A percentile compares a stretch with the other conserved stretches of the same genome.
Conservation (phyloP, 2,113 vertebrate species). For the Saimiri boliviensis region DNA sequence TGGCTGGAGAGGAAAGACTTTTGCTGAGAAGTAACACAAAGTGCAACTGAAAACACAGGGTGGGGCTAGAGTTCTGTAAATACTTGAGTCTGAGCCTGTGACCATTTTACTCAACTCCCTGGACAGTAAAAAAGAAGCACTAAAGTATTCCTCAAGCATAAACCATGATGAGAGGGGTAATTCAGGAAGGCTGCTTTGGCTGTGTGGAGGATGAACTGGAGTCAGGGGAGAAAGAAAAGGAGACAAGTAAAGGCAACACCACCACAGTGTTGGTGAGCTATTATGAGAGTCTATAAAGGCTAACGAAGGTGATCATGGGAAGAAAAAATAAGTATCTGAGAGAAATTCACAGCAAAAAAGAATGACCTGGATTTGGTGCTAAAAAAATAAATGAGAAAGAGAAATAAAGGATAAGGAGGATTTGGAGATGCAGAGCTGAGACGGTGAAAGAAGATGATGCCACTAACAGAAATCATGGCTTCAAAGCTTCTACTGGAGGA, state of each 20-base stretch:
- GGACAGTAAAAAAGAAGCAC: not conserved
- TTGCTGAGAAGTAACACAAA: not conserved
- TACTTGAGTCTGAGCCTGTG: not conserved
- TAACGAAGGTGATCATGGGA: not conserved
- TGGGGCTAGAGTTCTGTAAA: not conserved
- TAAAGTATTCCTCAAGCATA: not conserved
- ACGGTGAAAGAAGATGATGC: too few relatives aligned
- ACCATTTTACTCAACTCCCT: not conserved
- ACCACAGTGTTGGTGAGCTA: not conserved
- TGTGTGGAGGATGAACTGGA: not conserved
- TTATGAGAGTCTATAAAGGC: not conserved
- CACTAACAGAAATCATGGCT: not conserved
- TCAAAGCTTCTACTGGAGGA: not conserved
- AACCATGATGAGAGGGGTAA: not conserved
- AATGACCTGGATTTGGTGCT: not conserved
- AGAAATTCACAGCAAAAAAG: not conserved
- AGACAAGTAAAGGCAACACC: not conserved
- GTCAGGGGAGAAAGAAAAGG: not conserved
- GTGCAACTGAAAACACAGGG: not conserved
- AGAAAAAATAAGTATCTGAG: not conserved
- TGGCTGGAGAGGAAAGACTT: not conserved
- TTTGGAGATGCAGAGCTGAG: not conserved
- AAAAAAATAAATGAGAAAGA: not conserved
- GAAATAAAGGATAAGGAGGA: not conserved
- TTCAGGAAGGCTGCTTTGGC: not conserved